phyloP scores from a whole-genome alignment of 2,797 vertebrate genomes.

The Syndactyla subalaris region DNA sequence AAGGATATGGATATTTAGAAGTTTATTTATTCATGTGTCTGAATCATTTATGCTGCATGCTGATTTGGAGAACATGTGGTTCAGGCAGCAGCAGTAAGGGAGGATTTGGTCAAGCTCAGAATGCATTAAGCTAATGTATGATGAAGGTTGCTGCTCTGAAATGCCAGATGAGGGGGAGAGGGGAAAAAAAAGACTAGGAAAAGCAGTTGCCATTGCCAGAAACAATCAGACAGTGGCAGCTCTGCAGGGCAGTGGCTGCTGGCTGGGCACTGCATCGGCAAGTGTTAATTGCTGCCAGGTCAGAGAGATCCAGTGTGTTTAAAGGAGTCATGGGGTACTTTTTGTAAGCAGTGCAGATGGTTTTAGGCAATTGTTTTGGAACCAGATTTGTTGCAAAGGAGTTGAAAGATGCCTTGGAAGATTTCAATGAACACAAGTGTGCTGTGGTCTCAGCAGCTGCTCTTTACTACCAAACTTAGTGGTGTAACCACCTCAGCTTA shows the following conservation, averaged over 20 bases:
- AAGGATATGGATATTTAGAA: not conserved
- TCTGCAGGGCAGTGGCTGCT: not conserved
- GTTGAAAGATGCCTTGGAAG: not conserved
- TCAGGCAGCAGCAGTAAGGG: not conserved
- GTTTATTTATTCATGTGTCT: not conserved
- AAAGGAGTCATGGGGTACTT: not conserved
- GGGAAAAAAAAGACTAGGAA: not conserved
- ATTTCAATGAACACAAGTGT: not conserved
- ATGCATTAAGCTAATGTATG: slow-evolving; percentile 23
- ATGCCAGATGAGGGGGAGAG: not conserved
- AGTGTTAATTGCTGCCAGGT: not conserved
- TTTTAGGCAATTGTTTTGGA: not conserved
- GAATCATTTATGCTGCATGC: not conserved
- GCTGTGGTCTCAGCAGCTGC: not conserved
- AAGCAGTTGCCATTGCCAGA: not conserved
- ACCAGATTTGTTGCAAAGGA: not conserved
- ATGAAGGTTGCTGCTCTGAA: not conserved
- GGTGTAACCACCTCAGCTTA: not conserved
- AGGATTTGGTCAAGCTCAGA: not conserved
- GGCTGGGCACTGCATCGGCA: not conserved
- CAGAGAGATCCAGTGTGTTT: not conserved
- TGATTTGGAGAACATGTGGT: not conserved
- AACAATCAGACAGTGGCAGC: not conserved
- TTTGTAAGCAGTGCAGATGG: not conserved
- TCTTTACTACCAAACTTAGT: not conserved